Base-by-base conservation (phyloP, 1,140 invertebrate species). In the Pachyrhynchus sulphureomaculatus region DNA sequence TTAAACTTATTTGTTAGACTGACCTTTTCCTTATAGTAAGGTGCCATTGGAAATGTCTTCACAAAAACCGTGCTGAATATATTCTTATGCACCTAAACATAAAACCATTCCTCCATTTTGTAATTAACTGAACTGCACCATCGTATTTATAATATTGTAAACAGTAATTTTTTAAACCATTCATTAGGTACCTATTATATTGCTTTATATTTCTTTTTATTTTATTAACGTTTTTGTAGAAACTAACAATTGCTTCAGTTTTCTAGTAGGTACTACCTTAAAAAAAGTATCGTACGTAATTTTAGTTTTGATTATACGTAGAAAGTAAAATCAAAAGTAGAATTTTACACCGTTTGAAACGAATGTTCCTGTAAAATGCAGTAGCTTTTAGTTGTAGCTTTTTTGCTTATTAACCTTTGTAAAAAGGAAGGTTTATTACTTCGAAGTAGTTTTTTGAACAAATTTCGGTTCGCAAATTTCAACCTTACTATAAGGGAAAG, bases 21-120 rank as follows among this genome's bases (percentile, higher is more conserved):
- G 53, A 68, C 69, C 72, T 73, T 73, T 72, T 76, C 75, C 76
- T 75, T 77, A 77, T 77, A 77, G 76, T 77, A 77, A 77, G 76
- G 76, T 77, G 72, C 70, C 76, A 77, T 77, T 77, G 76, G 76
- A 77, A 77, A 77, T 77, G 75, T 75, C 47, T 2, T 23, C 51
- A 18, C 3, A 20, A 29, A 20, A 36, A 49, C 15, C 9, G 10
- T 13, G 12, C 10, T 47, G n/a, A 4, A 12, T 9, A 6, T 29
- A 3, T 2, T 23, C 32, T 24, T 17, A 34, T 15, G 29, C 47
- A 49, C 47, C 32, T 49, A 24, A 26, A 34, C 17, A 49, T 10
- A 15, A n/a, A 33, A 32, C 15, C 26, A 24, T 29, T 44, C 41
- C 17, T 12, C 15, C 12, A 44, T 18, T 34, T 29, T 24, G 13